phyloP scores from a whole-genome alignment of 2,888 invertebrate genomes.

The Acleris emargana region DNA sequence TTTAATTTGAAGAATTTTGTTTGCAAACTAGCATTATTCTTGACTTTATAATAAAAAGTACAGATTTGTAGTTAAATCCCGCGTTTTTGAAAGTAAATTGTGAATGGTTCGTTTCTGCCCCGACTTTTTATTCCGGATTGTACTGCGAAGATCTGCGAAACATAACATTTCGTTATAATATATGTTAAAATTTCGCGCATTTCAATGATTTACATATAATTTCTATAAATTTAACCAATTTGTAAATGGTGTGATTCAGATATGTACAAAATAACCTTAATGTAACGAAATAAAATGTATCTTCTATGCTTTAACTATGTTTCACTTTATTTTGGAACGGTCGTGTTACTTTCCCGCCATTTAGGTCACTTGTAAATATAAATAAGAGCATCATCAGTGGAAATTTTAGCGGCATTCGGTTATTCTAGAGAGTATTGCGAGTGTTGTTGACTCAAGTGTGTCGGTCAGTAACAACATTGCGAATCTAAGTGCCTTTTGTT shows the following conservation, averaged over 20 bases:
- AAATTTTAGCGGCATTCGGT: slow-evolving; percentile 23
- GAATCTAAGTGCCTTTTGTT: slow-evolving; percentile 11
- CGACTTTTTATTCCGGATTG: slow-evolving; percentile 17
- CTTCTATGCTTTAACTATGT: not conserved
- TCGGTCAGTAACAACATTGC: not conserved
- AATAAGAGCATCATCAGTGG: slow-evolving; percentile 29
- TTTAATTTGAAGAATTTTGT: not conserved
- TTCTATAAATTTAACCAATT: no score
- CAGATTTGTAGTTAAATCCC: slow-evolving; percentile 3
- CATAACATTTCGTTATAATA: not conserved
- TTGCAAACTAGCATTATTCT: not conserved
- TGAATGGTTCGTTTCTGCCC: slow-evolving; percentile 25
- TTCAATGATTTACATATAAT: no score
- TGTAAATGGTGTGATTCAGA: no score
- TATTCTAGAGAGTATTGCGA: not conserved
- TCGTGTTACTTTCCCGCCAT: slow-evolving; percentile 23
- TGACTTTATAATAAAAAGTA: not conserved
- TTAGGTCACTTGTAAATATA: slow-evolving; percentile 7
- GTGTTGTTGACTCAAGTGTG: not conserved
- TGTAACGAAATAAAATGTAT: not conserved
- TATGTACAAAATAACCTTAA: no score
- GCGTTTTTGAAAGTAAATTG: slow-evolving; percentile 13
- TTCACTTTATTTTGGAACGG: slow-evolving; percentile 15
- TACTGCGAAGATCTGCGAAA: not conserved
- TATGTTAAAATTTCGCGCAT: not conserved